phyloP scores from a whole-genome alignment of 2,113 vertebrate genomes.

The Pelvicachromis taeniatus region DNA sequence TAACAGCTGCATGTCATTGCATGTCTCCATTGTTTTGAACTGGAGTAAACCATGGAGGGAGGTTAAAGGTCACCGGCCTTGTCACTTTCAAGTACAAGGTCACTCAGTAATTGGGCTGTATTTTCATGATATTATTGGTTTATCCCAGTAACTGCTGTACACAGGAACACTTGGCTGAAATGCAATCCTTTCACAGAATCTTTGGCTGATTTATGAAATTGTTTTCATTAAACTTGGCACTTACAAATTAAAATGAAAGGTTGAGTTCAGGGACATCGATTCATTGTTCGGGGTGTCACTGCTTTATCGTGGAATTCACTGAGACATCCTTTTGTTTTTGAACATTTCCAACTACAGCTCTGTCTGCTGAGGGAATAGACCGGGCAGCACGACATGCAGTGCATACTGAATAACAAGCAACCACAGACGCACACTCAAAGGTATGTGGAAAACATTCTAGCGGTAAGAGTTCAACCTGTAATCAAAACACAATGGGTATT shows the following conservation, averaged over 20 bases:
- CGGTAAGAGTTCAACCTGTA: slow-evolving; percentile 63
- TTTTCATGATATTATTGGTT: neutral
- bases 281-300: slow-evolving; percentile 32
- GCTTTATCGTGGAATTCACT: slow-evolving; percentile 5
- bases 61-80: slow-evolving; percentile 34
- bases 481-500: slow-evolving; percentile 79
- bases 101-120: neutral
- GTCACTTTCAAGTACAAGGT: slow-evolving; percentile 10
- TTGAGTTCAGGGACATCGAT: slow-evolving; percentile 21
- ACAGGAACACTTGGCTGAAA: neutral
- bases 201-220: neutral
- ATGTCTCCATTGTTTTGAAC: neutral
- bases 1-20: slow-evolving; percentile 7
- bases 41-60: neutral
- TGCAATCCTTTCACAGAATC: neutral
- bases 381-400: neutral
- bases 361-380: slow-evolving; percentile 11
- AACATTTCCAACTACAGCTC: slow-evolving; percentile 17
- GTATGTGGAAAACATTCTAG: slow-evolving; percentile 62
- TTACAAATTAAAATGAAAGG: neutral
- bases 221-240: neutral
- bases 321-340: slow-evolving; percentile 51
- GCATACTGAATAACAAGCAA: slow-evolving; percentile 32
- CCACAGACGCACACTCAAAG: slow-evolving; percentile 30
- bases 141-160: neutral